phyloP scores from a whole-genome alignment of 1,140 invertebrate genomes.

The Drosophila kikkawai region DNA sequence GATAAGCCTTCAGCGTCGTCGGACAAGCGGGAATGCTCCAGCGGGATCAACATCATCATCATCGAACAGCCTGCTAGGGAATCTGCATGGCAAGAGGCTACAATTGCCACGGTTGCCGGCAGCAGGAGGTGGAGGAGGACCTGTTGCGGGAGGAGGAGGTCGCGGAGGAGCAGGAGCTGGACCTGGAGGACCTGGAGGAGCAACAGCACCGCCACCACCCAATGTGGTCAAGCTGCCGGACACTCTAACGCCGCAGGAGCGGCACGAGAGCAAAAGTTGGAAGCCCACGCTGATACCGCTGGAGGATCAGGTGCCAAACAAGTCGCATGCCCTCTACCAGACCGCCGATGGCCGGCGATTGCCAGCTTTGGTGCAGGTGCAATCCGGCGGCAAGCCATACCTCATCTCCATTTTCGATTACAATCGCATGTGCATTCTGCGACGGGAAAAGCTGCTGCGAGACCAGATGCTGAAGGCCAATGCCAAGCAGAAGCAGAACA shows the following conservation, averaged over 20 bases:
- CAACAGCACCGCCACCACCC: constrained; percentile 35
- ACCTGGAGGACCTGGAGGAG: background rate
- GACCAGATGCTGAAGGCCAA: constrained; percentile 86
- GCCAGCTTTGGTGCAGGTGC: constrained; percentile 87
- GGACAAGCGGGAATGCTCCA: constrained; percentile 27
- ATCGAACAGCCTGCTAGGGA: constrained; percentile 28
- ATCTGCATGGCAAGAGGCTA: constrained; percentile 41
- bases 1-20: constrained; percentile 69
- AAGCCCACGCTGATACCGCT: constrained; percentile 89
- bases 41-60: background rate
- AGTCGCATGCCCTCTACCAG: constrained; percentile 86
- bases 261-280: constrained; percentile 87
- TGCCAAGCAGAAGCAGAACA: constrained; percentile 59
- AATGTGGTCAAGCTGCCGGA: constrained; percentile 82
- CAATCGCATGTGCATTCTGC: constrained; percentile 89
- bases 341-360: constrained; percentile 87
- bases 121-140: background rate
- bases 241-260: constrained; percentile 72
- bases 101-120: constrained; percentile 34
- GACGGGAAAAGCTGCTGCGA: constrained; percentile 87
- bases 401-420: constrained; percentile 90
- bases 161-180: constrained; percentile 17
- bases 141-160: constrained; percentile 42
- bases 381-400: constrained; percentile 88
- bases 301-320: constrained; percentile 85